Base-by-base conservation (phyloP, 1,140 invertebrate species). In the Sogatella furcifera region DNA sequence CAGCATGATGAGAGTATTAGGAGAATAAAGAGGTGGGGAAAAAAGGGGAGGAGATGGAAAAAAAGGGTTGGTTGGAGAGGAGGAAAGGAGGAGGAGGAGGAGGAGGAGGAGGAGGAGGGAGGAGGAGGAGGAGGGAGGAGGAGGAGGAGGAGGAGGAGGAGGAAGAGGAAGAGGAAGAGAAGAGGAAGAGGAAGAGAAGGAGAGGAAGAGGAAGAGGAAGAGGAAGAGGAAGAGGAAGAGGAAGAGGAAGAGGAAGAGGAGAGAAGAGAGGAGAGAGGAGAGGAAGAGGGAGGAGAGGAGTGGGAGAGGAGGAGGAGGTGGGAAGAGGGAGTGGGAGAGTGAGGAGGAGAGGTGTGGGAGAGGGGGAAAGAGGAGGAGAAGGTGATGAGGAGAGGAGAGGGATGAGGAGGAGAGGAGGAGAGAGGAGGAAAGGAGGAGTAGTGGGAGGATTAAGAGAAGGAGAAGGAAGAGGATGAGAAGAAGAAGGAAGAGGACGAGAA, bases 361-460 rank as follows among this genome's bases (percentile, higher is more conserved):
- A 95, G 9, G 77, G 85, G 64, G 78, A 81, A 52, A 84, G 90
- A 63, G 81, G 83, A 63, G 76, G 81, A 54, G 84, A 89, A 71
- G 84, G 85, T 17, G 82, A 87, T 5, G 62, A 74, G 80, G 31
- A 71, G 84, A 0, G 86, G 84, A 68, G 70, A 77, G 43, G 89
- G 91, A 66, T 90, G 86, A 68, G 82, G 89, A 67, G 66, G 74
- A 9, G 65, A 87, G 0, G 90, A 92, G 75, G 79, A 78, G 65
- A 75, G 80, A 60, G 80, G 83, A 0, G 90, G 92, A 74, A 80
- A 80, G 28, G 76, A 81, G 58, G 90, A 93, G 73, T 82, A 78
- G 64, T 77, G 76, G 62, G 89, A 86, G n/a, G 72, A 92, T 14
- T 83, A 90, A 61, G 80, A 85, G 38, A 91, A 89, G 64, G 83